Base-by-base conservation (phyloP, 2,888 invertebrate species). In the Folsomia candida region DNA sequence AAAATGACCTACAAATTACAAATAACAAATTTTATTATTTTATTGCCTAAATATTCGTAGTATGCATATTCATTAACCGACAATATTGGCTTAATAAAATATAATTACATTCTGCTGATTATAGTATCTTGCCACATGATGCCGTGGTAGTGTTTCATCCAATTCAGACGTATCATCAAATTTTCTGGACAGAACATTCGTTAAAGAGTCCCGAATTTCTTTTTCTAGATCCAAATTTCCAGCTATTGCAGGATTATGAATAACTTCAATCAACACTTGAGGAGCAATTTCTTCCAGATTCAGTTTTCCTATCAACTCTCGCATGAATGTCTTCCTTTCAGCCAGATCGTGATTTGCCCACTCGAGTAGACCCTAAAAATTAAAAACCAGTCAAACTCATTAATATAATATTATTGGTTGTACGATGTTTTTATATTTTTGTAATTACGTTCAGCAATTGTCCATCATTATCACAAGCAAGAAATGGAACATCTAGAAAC, bases 1-100 rank as follows among this genome's bases (percentile, higher is more conserved):
- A 82, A 77, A 51, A 82, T 77, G 51, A 81, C 81, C 82, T 82
- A 67, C 24, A 65, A n/a, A 14, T 54, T 54, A 54, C 58, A 26
- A 51, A 66, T 1, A 63, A 63, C 22, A 70, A 2, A 60, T 27
- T 26, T 14, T 51, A 51, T 22, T n/a, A 37, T 9, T 14, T 37
- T 22, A 63, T 14, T 27, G 20, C n/a, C n/a, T n/a, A n/a, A n/a
- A n/a, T n/a, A n/a, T n/a, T n/a, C n/a, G n/a, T n/a, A n/a, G n/a
- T n/a, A n/a, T n/a, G n/a, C n/a, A n/a, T n/a, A 47, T 9, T 47
- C 47, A 47, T 11, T 9, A 11, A 11, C 18, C 18, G 47, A 11
- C 9, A 47, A 47, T 47, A 18, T 18, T 47, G 18, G 18, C 18
- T 47, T 47, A 47, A 6, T 20, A 54, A 20, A 18, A n/a, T 14